Conservation (phyloP, 2,888 invertebrate species). For the Drosophila longiperda region DNA sequence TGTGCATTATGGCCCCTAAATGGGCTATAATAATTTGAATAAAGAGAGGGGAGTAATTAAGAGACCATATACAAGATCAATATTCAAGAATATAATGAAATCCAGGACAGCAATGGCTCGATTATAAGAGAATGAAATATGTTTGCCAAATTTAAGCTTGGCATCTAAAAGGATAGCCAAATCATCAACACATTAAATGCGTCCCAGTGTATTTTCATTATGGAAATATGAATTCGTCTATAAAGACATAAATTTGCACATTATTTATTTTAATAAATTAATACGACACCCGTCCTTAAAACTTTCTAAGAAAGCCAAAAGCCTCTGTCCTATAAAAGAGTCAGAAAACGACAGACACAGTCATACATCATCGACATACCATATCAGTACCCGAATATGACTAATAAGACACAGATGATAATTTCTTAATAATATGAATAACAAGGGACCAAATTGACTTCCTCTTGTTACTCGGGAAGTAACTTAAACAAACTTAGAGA, state of each 20-base stretch:
- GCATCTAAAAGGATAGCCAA: background rate
- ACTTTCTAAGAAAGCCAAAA: background rate
- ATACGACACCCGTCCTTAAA: too few species aligned
- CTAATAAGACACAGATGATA: background rate
- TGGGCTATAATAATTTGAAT: too few species aligned
- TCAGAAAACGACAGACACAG: background rate
- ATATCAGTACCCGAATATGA: background rate
- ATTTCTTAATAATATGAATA: background rate
- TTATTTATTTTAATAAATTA: background rate
- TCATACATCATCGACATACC: background rate
- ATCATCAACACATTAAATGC: background rate
- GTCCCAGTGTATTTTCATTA: background rate
- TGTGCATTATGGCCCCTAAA: too few species aligned
- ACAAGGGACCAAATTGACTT: background rate
- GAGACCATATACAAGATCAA: too few species aligned
- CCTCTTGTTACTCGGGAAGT: background rate
- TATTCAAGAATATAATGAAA: too few species aligned
- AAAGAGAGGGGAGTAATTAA: too few species aligned
- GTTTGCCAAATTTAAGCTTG: too few species aligned
- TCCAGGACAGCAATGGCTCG: too few species aligned
- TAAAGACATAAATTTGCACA: background rate
- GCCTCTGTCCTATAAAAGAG: too few species aligned
- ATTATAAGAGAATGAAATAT: too few species aligned
- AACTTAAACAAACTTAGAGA: background rate
- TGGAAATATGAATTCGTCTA: background rate